phyloP scores from a whole-genome alignment of 2,113 vertebrate genomes.

The Pyxicephalus adspersus region DNA sequence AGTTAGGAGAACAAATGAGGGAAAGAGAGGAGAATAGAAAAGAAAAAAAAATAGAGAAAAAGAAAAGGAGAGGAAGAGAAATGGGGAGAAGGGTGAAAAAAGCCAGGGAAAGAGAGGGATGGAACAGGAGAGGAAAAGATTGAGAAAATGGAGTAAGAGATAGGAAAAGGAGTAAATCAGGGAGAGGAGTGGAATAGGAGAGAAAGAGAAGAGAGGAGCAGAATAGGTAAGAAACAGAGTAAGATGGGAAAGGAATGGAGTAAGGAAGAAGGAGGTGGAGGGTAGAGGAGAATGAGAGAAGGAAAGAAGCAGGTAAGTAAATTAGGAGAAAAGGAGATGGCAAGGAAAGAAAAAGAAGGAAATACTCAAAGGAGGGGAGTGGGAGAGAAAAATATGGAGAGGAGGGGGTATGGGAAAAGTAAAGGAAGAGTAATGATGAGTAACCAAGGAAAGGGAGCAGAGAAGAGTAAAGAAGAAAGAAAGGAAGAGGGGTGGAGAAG shows the following conservation, averaged over 20 bases:
- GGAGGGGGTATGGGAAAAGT: not conserved
- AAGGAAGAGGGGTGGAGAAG: no score
- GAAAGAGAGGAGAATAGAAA: not conserved
- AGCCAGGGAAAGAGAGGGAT: not conserved
- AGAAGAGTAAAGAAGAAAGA: no score
- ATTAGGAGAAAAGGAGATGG: not conserved
- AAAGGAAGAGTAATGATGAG: not conserved
- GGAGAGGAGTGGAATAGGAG: not conserved
- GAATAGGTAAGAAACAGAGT: no score
- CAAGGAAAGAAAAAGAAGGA: not conserved
- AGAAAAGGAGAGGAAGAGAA: no score
- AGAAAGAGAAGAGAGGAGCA: not conserved
- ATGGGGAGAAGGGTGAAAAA: not conserved
- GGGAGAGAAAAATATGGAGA: not conserved
- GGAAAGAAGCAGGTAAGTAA: not conserved
- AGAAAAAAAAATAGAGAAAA: not conserved
- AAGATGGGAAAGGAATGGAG: no score
- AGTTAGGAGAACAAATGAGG: not conserved
- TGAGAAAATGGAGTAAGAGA: not conserved
- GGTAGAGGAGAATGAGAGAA: not conserved
- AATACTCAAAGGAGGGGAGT: no score
- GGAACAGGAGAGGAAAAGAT: not conserved
- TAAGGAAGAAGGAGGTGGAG: no score
- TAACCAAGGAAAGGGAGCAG: not conserved
- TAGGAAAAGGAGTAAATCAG: no score